Base-by-base conservation (phyloP, 2,113 vertebrate genomes). In the Struthidea cinerea region DNA sequence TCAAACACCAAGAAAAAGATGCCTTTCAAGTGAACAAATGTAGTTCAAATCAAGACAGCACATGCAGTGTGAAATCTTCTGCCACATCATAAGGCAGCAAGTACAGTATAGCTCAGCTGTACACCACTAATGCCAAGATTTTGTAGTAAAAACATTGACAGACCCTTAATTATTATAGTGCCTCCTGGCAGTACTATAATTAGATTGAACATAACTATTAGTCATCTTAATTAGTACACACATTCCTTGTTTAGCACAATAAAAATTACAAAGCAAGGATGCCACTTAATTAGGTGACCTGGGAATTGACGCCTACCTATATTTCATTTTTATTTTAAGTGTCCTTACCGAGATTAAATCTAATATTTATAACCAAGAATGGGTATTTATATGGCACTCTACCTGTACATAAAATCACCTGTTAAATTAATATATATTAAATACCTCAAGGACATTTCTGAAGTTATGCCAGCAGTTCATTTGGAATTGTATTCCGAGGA, bases 201-300 rank as follows among this genome's bases (percentile, higher is more conserved):
- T 93, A 96, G 93, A 96, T 12, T 44, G 73, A 96, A 87, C 77
- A 81, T 70, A 90, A 93, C 94, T 89, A 96, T 91, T 96, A 89
- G 78, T 96, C 94, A 96, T 92, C 70, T 96, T 96, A 97, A 96
- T 96, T 91, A 92, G 93, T 80, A 89, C 47, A 89, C 75, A 93
- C 74, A 87, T 91, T 93, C 79, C 76, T 93, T 95, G 84, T 95
- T 97, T 96, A 95, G 83, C 69, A 93, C 84, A 96, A 96, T 95
- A 96, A 96, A 96, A 97, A 95, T 92, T 95, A 96, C 89, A 91
- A 96, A 94, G 89, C 79, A 84, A 93, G 92, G 77, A 95, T 96
- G 73, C 50, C 94, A 96, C 67, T 96, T 97, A 97, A 97, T 97
- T 97, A 97, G 96, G 93, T 93, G 87, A 93, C 59, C 87, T 94